Percentiles rank a stretch among this genome's conserved stretches.
Evolutionary conservation across 1,140 invertebrate genomes (phyloP).

Genomic region (Hestina assimilis): DNA sequence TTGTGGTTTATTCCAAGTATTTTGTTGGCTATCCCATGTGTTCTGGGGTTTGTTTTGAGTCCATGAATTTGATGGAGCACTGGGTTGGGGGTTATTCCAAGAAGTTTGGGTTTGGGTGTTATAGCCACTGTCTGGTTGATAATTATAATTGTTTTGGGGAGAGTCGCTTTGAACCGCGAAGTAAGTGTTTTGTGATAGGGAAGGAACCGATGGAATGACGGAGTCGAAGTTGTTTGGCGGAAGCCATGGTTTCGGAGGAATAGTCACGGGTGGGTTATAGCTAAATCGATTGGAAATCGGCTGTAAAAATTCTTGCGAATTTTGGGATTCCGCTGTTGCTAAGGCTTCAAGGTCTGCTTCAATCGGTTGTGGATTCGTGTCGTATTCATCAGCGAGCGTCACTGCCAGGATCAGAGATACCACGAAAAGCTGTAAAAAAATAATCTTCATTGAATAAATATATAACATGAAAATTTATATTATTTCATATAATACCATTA

Average conservation of each 20-base stretch:
- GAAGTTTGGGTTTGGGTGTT: conserved; percentile 18
- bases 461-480: too few relatives aligned
- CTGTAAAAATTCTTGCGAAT: neutral
- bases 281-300: conserved; percentile 13
- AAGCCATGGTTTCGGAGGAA: conserved; percentile 25
- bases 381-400: conserved; percentile 41
- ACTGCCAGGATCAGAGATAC: conserved; percentile 50
- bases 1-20: conserved; percentile 26
- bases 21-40: conserved; percentile 24
- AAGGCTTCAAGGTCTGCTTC: conserved; percentile 39
- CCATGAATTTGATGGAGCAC: conserved; percentile 7
- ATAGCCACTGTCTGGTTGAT: conserved; percentile 24
- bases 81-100: conserved; percentile 20
- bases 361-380: conserved; percentile 25
- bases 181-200: conserved; percentile 33
- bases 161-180: conserved; percentile 33
- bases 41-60: conserved; percentile 16
- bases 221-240: conserved; percentile 27
- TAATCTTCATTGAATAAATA: too few relatives aligned
- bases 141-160: conserved; percentile 38
- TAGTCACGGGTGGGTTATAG: conserved; percentile 2
- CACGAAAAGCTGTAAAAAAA: conserved; percentile 49
- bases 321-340: conserved; percentile 24
- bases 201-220: conserved; percentile 14
- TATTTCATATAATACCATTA: too few relatives aligned